These are phyloP conservation scores for Phymastichus coffea DNA, from an alignment of 1,140 invertebrate genomes.

Conservation along the genomic window DNA sequence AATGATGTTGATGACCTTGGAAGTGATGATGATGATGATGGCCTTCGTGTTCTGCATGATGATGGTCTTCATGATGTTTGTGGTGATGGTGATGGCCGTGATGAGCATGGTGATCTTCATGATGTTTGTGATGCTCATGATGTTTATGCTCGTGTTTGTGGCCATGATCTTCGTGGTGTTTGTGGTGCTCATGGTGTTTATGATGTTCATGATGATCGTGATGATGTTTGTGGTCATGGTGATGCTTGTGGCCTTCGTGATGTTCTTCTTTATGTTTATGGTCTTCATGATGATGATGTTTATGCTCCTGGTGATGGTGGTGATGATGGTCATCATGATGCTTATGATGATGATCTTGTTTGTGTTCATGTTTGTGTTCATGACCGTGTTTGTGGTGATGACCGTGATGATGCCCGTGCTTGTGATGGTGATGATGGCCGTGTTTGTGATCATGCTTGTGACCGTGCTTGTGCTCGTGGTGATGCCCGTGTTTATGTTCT, in stretches of 20 bases:
- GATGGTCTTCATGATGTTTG: conserved; percentile 5
- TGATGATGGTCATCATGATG: conserved; percentile 19
- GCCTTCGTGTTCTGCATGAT: background rate
- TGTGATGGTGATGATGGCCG: conserved; percentile 7
- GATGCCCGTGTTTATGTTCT: conserved; percentile 16
- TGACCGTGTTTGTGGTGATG: conserved; percentile 19
- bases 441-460: conserved; percentile 18
- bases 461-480: conserved; percentile 12
- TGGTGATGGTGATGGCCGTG: conserved; percentile 2
- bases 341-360: conserved; percentile 14
- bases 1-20: background rate
- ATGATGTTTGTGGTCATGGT: conserved; percentile 15
- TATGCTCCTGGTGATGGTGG: conserved; percentile 18
- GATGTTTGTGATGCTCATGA: conserved; percentile 9
- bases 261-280: conserved; percentile 21
- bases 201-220: conserved; percentile 19
- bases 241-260: conserved; percentile 11
- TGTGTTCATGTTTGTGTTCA: conserved; percentile 19
- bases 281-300: conserved; percentile 17
- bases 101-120: conserved; percentile 8
- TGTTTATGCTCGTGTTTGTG: conserved; percentile 14
- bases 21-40: conserved; percentile 11
- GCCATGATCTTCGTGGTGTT: conserved; percentile 7
- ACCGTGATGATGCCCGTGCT: conserved; percentile 10
- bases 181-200: conserved; percentile 14